Conservation (phyloP, 2,888 invertebrate species). For the Orthosia gothica region DNA sequence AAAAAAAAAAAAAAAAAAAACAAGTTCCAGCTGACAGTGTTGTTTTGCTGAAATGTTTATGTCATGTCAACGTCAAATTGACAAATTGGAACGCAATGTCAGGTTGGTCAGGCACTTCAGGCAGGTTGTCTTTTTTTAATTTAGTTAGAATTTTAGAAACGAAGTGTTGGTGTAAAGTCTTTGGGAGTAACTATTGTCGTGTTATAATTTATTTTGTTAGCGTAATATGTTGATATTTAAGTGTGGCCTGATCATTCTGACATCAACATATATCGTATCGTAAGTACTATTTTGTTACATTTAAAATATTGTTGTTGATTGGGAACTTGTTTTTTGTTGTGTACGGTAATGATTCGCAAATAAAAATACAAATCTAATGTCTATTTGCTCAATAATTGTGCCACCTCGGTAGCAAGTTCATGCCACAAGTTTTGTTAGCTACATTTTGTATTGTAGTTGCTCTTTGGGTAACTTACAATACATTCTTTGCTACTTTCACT, state of each 20-base stretch:
- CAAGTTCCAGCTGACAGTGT: not conserved
- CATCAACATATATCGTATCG: slow-evolving; percentile 85
- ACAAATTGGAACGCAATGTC: slow-evolving; percentile 55
- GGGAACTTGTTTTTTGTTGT: slow-evolving; percentile 32
- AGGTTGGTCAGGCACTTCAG: not conserved
- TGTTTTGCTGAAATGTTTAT: too few relatives aligned
- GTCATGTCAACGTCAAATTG: slow-evolving; percentile 57
- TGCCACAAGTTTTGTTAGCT: slow-evolving; percentile 21
- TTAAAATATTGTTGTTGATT: slow-evolving; percentile 10
- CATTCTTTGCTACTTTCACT: slow-evolving; percentile 66
- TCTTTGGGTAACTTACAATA: slow-evolving; percentile 9
- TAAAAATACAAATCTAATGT: slow-evolving; percentile 26
- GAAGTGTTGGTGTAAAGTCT: slow-evolving; percentile 24
- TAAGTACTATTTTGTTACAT: slow-evolving; percentile 75
- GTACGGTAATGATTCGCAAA: slow-evolving; percentile 16
- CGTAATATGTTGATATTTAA: slow-evolving; percentile 87
- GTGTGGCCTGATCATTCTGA: slow-evolving; percentile 83
- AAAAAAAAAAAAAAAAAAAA: too few relatives aligned
- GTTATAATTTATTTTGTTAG: slow-evolving; percentile 63
- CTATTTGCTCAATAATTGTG: slow-evolving; percentile 42
- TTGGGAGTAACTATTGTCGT: slow-evolving; percentile 30
- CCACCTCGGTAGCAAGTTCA: slow-evolving; percentile 26
- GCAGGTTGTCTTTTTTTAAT: slow-evolving; percentile 23
- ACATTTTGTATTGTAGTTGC: slow-evolving; percentile 5
- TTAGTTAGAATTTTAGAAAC: too few relatives aligned